Percentiles rank a stretch among this genome's conserved stretches.
phyloP scores from a whole-genome alignment of 2,888 invertebrate genomes.

The Homarus gammarus region DNA sequence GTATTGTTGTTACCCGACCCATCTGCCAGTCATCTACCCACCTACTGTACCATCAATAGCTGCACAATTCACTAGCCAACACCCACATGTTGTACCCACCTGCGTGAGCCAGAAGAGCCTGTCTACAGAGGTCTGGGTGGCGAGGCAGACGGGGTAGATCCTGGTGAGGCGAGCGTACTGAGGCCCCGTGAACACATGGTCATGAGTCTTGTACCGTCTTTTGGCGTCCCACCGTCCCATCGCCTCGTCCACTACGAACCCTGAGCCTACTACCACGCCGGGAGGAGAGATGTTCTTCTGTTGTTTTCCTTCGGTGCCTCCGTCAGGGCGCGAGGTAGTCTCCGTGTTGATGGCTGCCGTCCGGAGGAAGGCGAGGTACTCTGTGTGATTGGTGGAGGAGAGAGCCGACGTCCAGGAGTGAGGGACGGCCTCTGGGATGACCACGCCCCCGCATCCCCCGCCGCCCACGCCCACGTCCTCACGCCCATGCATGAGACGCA shows the following conservation, averaged over 20 bases:
- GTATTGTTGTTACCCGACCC: too few relatives aligned
- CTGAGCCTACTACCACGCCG: slow-evolving; percentile 37
- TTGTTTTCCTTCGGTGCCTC: background rate
- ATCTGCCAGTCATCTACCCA: too few relatives aligned
- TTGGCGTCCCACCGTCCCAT: slow-evolving; percentile 64
- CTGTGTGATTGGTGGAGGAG: slow-evolving; percentile 53
- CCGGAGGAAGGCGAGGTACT: slow-evolving; percentile 67
- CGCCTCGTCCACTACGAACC: slow-evolving; percentile 50
- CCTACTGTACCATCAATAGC: too few relatives aligned
- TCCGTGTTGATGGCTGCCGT: slow-evolving; percentile 31
- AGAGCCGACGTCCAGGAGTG: slow-evolving; percentile 46
- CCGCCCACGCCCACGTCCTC: slow-evolving; percentile 40
- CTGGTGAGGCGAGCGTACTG: slow-evolving; percentile 80
- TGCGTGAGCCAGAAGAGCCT: slow-evolving; percentile 88
- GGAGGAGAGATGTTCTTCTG: background rate
- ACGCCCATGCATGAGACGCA: slow-evolving; percentile 81
- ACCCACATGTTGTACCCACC: slow-evolving; percentile 22
- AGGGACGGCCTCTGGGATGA: slow-evolving; percentile 10
- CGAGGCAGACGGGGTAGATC: slow-evolving; percentile 85
- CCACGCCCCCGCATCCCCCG: background rate
- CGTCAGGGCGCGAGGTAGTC: background rate
- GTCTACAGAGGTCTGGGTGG: slow-evolving; percentile 92
- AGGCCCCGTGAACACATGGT: slow-evolving; percentile 61
- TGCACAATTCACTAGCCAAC: too few relatives aligned
- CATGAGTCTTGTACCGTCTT: slow-evolving; percentile 61